Conservation (phyloP, 2,113 vertebrate species). For the zebrafish (Danio rerio) region DNA sequence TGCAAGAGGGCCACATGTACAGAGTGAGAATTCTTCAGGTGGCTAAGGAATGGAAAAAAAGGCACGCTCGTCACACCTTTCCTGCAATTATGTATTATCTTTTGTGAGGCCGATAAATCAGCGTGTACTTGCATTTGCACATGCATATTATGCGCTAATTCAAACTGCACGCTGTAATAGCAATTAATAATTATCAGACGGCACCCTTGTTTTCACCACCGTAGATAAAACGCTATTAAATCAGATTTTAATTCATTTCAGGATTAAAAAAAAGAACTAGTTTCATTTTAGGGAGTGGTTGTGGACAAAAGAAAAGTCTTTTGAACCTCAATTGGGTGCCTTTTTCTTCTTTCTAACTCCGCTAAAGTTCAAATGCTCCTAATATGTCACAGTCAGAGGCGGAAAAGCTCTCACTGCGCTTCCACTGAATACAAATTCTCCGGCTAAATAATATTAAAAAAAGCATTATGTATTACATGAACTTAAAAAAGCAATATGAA, state of each 20-base stretch:
- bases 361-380: conserved; percentile 11
- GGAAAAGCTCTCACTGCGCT: background rate
- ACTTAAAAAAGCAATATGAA: conserved; percentile 8
- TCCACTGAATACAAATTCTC: conserved; percentile 25
- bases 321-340: conserved; percentile 14
- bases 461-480: conserved; percentile 6
- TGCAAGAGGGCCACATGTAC: conserved; percentile 65
- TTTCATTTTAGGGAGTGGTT: conserved; percentile 26
- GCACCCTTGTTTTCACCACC: conserved; percentile 51
- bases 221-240: conserved; percentile 55
- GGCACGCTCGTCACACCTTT: conserved; percentile 60
- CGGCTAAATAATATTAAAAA: background rate
- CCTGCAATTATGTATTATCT: conserved; percentile 60
- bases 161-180: conserved; percentile 63
- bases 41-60: conserved; percentile 52
- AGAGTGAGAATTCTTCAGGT: conserved; percentile 69
- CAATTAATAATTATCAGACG: conserved; percentile 57
- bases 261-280: conserved; percentile 38
- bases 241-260: conserved; percentile 55
- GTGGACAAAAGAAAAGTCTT: conserved; percentile 11
- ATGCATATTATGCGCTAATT: conserved; percentile 57
- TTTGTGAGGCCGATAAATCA: conserved; percentile 55
- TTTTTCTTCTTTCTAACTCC: background rate
- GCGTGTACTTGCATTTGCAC: conserved; percentile 57
- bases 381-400: conserved; percentile 1